Base-by-base conservation (phyloP, 2,797 vertebrate genomes). In the Falco novaeseelandiae region DNA sequence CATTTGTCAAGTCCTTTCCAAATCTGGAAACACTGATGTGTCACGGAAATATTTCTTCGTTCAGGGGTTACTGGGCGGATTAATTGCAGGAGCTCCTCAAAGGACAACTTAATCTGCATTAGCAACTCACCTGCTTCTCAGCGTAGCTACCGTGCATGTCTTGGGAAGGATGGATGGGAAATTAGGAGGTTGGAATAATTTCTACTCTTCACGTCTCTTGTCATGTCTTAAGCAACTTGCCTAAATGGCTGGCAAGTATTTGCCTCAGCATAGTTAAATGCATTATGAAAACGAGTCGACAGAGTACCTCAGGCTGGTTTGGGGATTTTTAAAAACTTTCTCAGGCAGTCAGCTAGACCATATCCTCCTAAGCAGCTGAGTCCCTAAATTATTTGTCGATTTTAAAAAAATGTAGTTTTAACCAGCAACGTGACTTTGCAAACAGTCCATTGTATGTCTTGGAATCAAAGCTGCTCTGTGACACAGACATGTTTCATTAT, bases 391-490 rank as follows among this genome's bases (percentile, higher is more conserved):
- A 83, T 89, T 72, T 77, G 54, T 54, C 12, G 0, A 21, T 77
- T 61, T 22, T 8, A 27, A 74, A 71, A 30, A 48, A 34, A 38
- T 0, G 34, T 62, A 11, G 13, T 62, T 91, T 87, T 92, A 94
- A 87, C 73, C 72, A 92, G 76, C 65, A 79, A 55, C 8, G 5
- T 90, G 89, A 92, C 61, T 94, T 94, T 95, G 89, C 90, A 96
- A 95, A 96, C 90, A 91, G 89, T 70, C 82, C 73, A n/a, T 66
- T 94, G 69, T 94, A 62, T 88, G 61, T 90, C 87, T 94, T 97
- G 92, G 94, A 93, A 91, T 87, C 76, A 79, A 66, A 94, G 81
- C 67, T 89, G 74, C 79, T 95, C 65, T 95, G 84, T 93, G 87
- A 91, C 79, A 86, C 55, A 94, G 78, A 89, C 79, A 76, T 66